Conservation (phyloP, 2,888 invertebrate species). For the Spodoptera exigua region DNA sequence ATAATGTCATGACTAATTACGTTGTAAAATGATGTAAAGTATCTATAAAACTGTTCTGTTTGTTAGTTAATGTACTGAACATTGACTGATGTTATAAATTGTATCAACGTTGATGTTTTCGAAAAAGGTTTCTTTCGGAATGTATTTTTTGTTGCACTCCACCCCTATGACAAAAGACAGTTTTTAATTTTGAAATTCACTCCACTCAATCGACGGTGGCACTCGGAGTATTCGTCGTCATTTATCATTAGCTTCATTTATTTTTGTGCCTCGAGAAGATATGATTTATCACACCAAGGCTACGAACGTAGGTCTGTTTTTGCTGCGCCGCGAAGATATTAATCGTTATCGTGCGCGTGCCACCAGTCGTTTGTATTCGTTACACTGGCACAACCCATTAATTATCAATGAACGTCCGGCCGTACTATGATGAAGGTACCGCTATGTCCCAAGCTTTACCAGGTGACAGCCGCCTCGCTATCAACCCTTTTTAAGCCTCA, state of each 20-base stretch:
- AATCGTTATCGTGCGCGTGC: conserved; percentile 88
- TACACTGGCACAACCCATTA: conserved; percentile 87
- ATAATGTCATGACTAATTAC: too few species aligned
- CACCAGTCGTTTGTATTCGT: conserved; percentile 88
- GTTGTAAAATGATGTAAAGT: too few species aligned
- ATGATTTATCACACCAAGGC: conserved; percentile 87
- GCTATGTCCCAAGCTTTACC: conserved; percentile 83
- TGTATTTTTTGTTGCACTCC: too few species aligned
- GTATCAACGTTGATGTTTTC: too few species aligned
- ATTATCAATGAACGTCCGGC: conserved; percentile 88
- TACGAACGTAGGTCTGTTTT: conserved; percentile 86
- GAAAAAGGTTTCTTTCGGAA: too few species aligned
- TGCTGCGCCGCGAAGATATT: conserved; percentile 86
- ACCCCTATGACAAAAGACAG: conserved; percentile 31
- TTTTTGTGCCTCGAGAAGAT: conserved; percentile 87
- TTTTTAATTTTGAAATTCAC: conserved; percentile 80
- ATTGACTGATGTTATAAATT: too few species aligned
- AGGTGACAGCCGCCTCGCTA: conserved; percentile 86
- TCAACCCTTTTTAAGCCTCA: conserved; percentile 89
- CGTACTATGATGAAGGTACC: conserved; percentile 85
- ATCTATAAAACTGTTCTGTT: too few species aligned
- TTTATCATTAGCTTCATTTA: conserved; percentile 89
- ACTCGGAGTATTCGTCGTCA: conserved; percentile 80
- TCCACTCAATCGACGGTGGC: conserved; percentile 77
- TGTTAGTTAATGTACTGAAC: too few species aligned